phyloP scores from a whole-genome alignment of 2,888 invertebrate species.

The Ormyrus pomaceus region DNA sequence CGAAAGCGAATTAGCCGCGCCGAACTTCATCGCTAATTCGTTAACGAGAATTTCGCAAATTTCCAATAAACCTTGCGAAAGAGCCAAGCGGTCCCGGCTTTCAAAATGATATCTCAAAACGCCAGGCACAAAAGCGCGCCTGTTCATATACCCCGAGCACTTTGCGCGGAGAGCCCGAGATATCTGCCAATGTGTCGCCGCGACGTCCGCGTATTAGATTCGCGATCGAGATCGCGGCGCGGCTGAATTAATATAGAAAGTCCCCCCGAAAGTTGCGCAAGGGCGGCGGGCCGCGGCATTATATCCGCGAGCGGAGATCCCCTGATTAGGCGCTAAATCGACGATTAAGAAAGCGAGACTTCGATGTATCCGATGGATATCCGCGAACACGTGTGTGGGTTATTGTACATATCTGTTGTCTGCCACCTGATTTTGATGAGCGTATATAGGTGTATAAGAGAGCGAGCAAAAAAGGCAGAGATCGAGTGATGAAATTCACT shows the following conservation, averaged over 20 bases:
- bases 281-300: background rate
- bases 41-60: no score
- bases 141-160: no score
- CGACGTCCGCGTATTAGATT: conserved; percentile 62
- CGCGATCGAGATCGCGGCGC: conserved; percentile 63
- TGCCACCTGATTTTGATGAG: background rate
- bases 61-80: no score
- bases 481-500: background rate
- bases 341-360: conserved; percentile 22
- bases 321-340: conserved; percentile 2
- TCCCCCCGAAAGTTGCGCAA: conserved; percentile 28
- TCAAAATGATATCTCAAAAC: no score
- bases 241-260: conserved; percentile 64
- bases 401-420: background rate
- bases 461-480: no score
- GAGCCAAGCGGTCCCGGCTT: no score
- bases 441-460: background rate
- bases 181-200: conserved; percentile 64
- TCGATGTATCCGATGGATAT: no score
- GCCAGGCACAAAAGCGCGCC: no score
- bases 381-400: background rate
- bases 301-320: background rate
- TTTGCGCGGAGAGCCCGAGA: conserved; percentile 31
- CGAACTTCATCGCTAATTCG: no score
- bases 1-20: no score